Conservation (phyloP, 1,140 invertebrate species). For the Drosophila virilis region DNA sequence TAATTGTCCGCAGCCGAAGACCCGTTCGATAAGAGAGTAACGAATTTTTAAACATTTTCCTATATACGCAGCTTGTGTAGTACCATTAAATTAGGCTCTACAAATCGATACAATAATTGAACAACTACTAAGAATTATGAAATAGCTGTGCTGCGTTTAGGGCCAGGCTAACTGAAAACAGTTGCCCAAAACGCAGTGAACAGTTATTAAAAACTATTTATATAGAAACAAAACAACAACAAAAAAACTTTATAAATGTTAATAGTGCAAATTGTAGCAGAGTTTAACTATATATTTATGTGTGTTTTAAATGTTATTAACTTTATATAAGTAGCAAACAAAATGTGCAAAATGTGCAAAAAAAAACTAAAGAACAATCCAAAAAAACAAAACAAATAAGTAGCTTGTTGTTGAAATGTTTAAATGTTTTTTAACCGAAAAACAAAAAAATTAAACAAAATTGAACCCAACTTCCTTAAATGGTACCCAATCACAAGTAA, state of each 20-base stretch:
- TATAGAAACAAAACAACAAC: slow-evolving; percentile 36
- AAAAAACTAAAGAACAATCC: slow-evolving; percentile 10
- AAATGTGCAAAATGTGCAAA: slow-evolving; percentile 44
- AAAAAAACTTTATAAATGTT: slow-evolving; percentile 70
- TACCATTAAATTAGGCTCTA: slow-evolving; percentile 37
- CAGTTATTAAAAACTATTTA: slow-evolving; percentile 31
- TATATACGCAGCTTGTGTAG: slow-evolving; percentile 62
- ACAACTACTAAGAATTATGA: slow-evolving; percentile 20
- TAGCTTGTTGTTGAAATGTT: slow-evolving; percentile 82
- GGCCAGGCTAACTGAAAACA: slow-evolving; percentile 1
- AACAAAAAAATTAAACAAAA: slow-evolving; percentile 31
- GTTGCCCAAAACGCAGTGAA: not conserved
- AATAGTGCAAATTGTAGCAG: slow-evolving; percentile 74
- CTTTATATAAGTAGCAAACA: slow-evolving; percentile 66
- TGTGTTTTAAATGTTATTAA: slow-evolving; percentile 83
- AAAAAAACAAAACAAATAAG: slow-evolving; percentile 40
- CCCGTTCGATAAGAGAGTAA: slow-evolving; percentile 27
- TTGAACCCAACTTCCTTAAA: slow-evolving; percentile 16
- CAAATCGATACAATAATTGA: slow-evolving; percentile 68
- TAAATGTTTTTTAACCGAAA: slow-evolving; percentile 77
- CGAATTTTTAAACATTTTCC: slow-evolving; percentile 60
- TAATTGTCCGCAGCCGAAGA: slow-evolving; percentile 12
- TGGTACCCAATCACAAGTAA: slow-evolving; percentile 35
- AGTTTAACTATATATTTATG: slow-evolving; percentile 65
- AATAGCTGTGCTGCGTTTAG: slow-evolving; percentile 23